phyloP scores from a whole-genome alignment of 2,113 vertebrate species.

The Elephas maximus region DNA sequence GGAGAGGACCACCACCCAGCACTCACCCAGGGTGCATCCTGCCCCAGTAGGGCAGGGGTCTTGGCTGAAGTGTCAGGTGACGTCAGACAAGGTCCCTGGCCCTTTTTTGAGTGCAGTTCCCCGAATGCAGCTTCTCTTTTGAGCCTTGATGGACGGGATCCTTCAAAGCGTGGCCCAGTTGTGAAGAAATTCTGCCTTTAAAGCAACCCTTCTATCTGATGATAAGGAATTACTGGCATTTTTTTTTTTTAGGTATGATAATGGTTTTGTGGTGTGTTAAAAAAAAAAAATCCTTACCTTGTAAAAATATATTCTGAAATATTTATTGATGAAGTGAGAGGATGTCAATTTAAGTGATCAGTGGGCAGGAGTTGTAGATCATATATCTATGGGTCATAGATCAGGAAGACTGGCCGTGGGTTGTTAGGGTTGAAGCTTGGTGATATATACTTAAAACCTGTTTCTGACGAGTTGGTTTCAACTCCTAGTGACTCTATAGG shows the following conservation, averaged over 20 bases:
- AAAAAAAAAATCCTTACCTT: not conserved
- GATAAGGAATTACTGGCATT: constrained; percentile 24
- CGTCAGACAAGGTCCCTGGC: not conserved
- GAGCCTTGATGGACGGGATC: not conserved
- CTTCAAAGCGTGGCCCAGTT: not conserved
- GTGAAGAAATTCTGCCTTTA: constrained; percentile 36
- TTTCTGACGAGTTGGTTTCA: no score
- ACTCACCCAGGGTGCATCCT: not conserved
- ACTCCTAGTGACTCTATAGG: no score
- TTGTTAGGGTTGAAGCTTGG: not conserved
- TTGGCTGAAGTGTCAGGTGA: not conserved
- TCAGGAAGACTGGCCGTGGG: not conserved
- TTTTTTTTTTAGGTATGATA: constrained; percentile 43
- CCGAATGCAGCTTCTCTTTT: not conserved
- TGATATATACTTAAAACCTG: no score
- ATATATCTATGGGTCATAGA: not conserved
- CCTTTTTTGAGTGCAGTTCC: not conserved
- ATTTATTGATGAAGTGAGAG: constrained; percentile 61
- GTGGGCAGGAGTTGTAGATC: not conserved
- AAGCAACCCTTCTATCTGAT: constrained; percentile 32
- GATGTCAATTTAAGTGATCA: constrained; percentile 9
- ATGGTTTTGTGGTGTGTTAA: constrained; percentile 35
- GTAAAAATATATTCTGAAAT: constrained; percentile 47
- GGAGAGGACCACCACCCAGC: not conserved
- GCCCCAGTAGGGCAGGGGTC: not conserved